Conservation (phyloP, 2,113 vertebrate species). For the Mustela nigripes region DNA sequence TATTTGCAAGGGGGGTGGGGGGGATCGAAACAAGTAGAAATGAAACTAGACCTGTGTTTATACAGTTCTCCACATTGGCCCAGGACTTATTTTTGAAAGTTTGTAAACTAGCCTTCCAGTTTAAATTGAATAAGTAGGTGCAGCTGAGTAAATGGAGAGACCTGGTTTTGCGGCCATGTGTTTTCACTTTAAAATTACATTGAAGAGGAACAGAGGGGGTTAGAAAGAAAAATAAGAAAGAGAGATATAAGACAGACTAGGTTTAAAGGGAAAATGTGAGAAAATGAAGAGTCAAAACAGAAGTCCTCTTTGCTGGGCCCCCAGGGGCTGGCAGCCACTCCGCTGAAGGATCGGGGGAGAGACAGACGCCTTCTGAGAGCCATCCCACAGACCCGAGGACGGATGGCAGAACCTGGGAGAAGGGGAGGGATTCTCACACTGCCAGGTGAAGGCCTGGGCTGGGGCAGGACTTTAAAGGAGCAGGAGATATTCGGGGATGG, state of each 20-base stretch:
- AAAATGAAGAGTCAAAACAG: conserved; percentile 73
- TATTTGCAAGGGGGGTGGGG: conserved; percentile 57
- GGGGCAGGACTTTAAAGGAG: not conserved
- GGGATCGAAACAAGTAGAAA: conserved; percentile 76
- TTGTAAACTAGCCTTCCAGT: conserved; percentile 86
- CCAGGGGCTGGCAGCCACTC: not conserved
- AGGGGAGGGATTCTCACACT: not conserved
- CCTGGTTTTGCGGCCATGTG: conserved; percentile 72
- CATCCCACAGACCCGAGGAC: not conserved
- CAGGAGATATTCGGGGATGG: not conserved
- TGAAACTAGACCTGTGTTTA: conserved; percentile 86
- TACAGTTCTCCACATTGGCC: conserved; percentile 73
- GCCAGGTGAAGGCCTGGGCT: not conserved
- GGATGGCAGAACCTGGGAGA: not conserved
- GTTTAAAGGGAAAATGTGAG: conserved; percentile 76
- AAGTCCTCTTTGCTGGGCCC: conserved; percentile 45
- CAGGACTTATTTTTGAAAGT: conserved; percentile 87
- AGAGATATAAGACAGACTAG: conserved; percentile 71
- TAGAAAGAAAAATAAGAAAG: conserved; percentile 79
- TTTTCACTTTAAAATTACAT: conserved; percentile 87
- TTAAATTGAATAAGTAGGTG: conserved; percentile 88
- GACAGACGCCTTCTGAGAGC: not conserved
- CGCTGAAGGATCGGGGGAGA: not conserved
- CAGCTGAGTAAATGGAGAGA: conserved; percentile 87
- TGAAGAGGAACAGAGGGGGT: conserved; percentile 73